Evolutionary conservation across 2,888 invertebrate genomes (phyloP), one percentile per base, ranked within the genome.

Genomic region (Anarsia innoxiella): DNA sequence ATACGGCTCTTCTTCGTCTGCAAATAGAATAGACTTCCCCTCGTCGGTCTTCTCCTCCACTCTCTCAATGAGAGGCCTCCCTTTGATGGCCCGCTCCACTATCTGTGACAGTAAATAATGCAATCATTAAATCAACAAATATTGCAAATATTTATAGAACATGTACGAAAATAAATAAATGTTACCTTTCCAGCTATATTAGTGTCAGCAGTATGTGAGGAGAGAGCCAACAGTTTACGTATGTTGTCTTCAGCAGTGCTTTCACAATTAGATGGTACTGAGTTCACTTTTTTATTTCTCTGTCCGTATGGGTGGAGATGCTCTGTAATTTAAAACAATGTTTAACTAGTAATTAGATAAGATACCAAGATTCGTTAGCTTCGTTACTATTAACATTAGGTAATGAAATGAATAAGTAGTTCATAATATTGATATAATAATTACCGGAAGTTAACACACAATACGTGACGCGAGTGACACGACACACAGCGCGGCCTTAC

Each of bases 1-100:
- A 51, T 91, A 90, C 32, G 90, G 89, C 59, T 91, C 91, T 54
- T 79, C 77, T 59, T 91, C 91, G 53, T 79, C 77, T 0, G 92
- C 90, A 60, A 93, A 92, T 10, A 84, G 52, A 8, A 86, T 90
- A 0, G 91, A 89, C 39, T 84, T 78, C 46, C 88, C 73, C 31
- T 78, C 67, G 44, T 86, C 77, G 26, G 63, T 51, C 40, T 70
- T 73, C 15, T 76, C 57, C 58, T 83, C 67, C 9, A 66, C 53
- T 38, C 63, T 70, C 25, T 79, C 75, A 12, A 66, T 51, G 1
- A 84, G 56, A 0, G 87, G 73, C 39, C 86, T 86, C 37, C 86
- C 80, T 47, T 78, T 87, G 8, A 80, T 73, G 0, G 88, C 89
- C 42, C 90, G 69, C 46, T 87, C 69, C 23, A 90, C 64, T 35